These are phyloP conservation scores for Reticulitermes speratus DNA, from an alignment of 1,140 invertebrate genomes.

Conservation along the genomic window DNA sequence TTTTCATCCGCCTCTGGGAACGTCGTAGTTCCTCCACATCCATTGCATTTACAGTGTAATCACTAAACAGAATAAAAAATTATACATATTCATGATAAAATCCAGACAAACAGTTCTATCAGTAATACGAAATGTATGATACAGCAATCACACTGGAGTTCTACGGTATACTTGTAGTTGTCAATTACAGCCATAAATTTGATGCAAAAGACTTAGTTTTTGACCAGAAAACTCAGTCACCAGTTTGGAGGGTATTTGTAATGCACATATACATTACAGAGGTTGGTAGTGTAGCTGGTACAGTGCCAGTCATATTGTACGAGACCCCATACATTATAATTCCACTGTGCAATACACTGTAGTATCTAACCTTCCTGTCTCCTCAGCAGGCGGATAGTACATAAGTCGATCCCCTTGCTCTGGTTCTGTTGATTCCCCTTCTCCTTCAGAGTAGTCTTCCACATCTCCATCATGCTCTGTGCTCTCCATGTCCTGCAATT, in stretches of 20 bases:
- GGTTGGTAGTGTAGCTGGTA: too few relatives aligned
- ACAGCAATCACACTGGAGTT: too few relatives aligned
- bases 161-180: too few relatives aligned
- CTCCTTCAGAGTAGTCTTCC: conserved; percentile 82
- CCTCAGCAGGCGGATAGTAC: conserved; percentile 59
- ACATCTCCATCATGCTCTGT: conserved; percentile 85
- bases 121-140: too few relatives aligned
- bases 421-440: conserved; percentile 68
- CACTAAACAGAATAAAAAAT: conserved; percentile 53
- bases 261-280: too few relatives aligned
- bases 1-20: conserved; percentile 70
- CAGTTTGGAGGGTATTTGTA: too few relatives aligned
- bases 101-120: too few relatives aligned
- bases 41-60: conserved; percentile 84
- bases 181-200: too few relatives aligned
- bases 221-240: too few relatives aligned
- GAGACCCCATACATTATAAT: too few relatives aligned
- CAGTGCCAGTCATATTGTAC: too few relatives aligned
- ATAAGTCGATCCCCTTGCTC: conserved; percentile 59
- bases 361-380: conserved; percentile 44
- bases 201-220: too few relatives aligned
- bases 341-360: background rate
- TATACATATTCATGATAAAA: background rate
- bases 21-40: conserved; percentile 79
- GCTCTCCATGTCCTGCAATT: conserved; percentile 64